phyloP scores from a whole-genome alignment of 1,140 invertebrate species.

The Dryas iulia region DNA sequence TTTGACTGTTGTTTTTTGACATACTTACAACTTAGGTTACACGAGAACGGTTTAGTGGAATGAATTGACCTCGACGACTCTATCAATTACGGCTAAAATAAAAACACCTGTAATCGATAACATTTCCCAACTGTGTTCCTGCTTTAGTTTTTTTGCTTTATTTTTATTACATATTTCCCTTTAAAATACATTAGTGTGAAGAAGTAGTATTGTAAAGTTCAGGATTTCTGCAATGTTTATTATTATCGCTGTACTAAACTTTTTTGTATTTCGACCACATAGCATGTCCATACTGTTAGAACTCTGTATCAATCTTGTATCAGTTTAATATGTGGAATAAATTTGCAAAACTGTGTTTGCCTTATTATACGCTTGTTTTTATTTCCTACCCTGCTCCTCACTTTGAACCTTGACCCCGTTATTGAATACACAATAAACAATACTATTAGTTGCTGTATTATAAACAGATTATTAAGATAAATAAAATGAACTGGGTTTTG shows the following conservation, averaged over 20 bases:
- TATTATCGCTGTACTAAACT: constrained; percentile 72
- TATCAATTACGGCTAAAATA: constrained; percentile 82
- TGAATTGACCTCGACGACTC: constrained; percentile 70
- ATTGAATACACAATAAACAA: no score
- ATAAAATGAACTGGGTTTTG: no score
- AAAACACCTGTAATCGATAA: constrained; percentile 81
- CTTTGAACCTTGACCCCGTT: no score
- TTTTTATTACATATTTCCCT: constrained; percentile 77
- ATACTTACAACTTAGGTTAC: constrained; percentile 79
- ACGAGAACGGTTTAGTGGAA: constrained; percentile 72
- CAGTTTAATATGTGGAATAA: constrained; percentile 80
- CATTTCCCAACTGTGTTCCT: constrained; percentile 80
- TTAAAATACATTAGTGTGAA: constrained; percentile 78
- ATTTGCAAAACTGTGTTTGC: constrained; percentile 81
- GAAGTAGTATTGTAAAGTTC: constrained; percentile 77
- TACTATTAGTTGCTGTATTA: no score
- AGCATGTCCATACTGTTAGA: constrained; percentile 76
- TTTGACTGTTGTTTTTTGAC: constrained; percentile 81
- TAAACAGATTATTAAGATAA: no score
- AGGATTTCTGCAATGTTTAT: constrained; percentile 77
- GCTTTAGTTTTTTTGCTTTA: constrained; percentile 80
- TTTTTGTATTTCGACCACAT: constrained; percentile 74
- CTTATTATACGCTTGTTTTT: constrained; percentile 78
- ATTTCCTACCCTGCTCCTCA: constrained; percentile 35
- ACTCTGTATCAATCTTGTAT: constrained; percentile 78